Base-by-base conservation (phyloP, 2,113 vertebrate genomes). In the Oreocharis arfaki region DNA sequence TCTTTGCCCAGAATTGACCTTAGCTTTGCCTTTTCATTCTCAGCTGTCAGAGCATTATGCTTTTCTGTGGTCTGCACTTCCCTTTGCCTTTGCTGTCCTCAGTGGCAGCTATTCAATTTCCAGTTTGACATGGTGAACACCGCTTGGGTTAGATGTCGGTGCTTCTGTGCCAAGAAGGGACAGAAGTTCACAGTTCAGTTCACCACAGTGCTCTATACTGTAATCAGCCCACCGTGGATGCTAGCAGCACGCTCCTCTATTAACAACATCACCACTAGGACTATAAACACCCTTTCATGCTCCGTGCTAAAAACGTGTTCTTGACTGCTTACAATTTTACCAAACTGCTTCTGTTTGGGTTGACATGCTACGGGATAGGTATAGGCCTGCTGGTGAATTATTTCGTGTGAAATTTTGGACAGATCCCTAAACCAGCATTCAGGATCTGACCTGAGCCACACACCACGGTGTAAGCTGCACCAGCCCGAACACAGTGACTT, bases 91-190 rank as follows among this genome's bases (percentile, higher is more conserved):
- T 89, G 49, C 41, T 53, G n/a, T 83, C 10, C 22, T 91, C 26
- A 19, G 32, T 24, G 63, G 23, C 55, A 41, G 55, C 59, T 83
- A 3, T 86, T 89, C 27, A 18, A 2, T 74, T 90, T 77, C 63
- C 46, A 37, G 2, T 57, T 60, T 76, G 91, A 90, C 33, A 47
- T 52, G 65, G 39, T 60, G 74, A 92, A 10, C 52, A 35, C 11
- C 26, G 9, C 42, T 47, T 75, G 16, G 24, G 33, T 85, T 71
- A 39, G 56, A 3, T 79, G n/a, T 42, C 0, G 0, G 23, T 76
- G 52, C 27, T 59, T 74, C 42, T 85, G 49, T 56, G 70, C 78
- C 55, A 76, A 69, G 83, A 30, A 33, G 20, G 39, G 5, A 1
- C 86, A 41, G 39, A 41, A 41, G 39, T 41, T 42, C 71, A 44